phyloP scores from a whole-genome alignment of 2,888 invertebrate genomes.

The Drosophila dives region DNA sequence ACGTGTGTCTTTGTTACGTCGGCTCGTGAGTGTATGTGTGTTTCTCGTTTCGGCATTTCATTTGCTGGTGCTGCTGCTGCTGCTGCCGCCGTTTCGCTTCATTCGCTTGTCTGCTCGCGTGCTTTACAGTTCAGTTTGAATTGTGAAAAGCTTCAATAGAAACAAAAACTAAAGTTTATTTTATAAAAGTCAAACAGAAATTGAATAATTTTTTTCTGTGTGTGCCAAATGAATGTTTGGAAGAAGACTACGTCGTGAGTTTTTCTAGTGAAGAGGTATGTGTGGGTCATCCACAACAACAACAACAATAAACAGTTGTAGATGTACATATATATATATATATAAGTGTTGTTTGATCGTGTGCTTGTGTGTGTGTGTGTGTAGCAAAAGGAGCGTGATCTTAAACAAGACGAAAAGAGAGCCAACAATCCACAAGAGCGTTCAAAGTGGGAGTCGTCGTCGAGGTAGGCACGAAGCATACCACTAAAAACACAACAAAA shows the following conservation, averaged over 20 bases:
- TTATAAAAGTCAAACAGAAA: conserved; percentile 12
- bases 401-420: conserved; percentile 32
- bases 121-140: conserved; percentile 74
- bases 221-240: conserved; percentile 57
- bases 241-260: conserved; percentile 27
- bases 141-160: conserved; percentile 29
- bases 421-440: conserved; percentile 13
- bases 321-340: neutral
- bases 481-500: neutral
- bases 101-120: conserved; percentile 78
- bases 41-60: conserved; percentile 72
- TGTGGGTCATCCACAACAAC: conserved; percentile 48
- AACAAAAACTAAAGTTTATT: conserved; percentile 15
- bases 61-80: conserved; percentile 48
- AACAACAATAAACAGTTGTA: conserved; percentile 20
- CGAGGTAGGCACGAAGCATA: conserved; percentile 1
- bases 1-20: conserved; percentile 43
- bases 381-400: conserved; percentile 45
- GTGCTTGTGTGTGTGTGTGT: conserved; percentile 18
- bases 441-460: conserved; percentile 39
- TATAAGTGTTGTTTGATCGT: neutral
- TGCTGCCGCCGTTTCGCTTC: conserved; percentile 76
- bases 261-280: conserved; percentile 58
- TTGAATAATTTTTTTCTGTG: conserved; percentile 21
- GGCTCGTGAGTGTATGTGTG: conserved; percentile 9